These are phyloP conservation scores for Sarcophaga peregrina DNA, from an alignment of 1,140 invertebrate genomes.

Conservation along the genomic window DNA sequence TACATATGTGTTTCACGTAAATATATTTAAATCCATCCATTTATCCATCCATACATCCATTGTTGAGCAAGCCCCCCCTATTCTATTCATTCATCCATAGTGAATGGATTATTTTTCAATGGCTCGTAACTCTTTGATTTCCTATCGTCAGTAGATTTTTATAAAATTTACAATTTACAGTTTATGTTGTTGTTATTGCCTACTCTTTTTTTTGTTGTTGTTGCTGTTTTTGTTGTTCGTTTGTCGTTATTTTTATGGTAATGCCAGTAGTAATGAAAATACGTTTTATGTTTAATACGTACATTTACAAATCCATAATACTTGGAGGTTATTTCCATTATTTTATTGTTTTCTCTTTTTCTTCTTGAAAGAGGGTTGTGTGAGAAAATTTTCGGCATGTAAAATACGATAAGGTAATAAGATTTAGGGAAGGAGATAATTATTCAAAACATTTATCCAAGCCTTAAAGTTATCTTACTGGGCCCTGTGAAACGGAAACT, in stretches of 20 bases:
- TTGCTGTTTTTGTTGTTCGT: not conserved
- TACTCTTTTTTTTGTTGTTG: not conserved
- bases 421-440: too few relatives aligned
- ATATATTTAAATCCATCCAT: conserved; percentile 26
- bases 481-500: too few relatives aligned
- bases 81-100: not conserved
- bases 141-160: conserved; percentile 1
- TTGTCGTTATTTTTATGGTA: conserved; percentile 11
- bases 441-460: too few relatives aligned
- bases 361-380: too few relatives aligned
- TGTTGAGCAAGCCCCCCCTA: not conserved
- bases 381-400: too few relatives aligned
- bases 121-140: conserved; percentile 24
- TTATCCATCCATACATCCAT: not conserved
- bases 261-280: conserved; percentile 13
- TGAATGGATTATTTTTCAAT: conserved; percentile 18
- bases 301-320: too few relatives aligned
- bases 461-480: too few relatives aligned
- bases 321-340: too few relatives aligned
- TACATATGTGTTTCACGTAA: not conserved
- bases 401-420: too few relatives aligned
- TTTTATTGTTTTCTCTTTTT: too few relatives aligned
- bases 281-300: not conserved
- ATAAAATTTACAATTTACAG: not conserved
- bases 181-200: not conserved